phyloP scores from a whole-genome alignment of 2,797 vertebrate genomes.

The Setipinna tenuifilis region DNA sequence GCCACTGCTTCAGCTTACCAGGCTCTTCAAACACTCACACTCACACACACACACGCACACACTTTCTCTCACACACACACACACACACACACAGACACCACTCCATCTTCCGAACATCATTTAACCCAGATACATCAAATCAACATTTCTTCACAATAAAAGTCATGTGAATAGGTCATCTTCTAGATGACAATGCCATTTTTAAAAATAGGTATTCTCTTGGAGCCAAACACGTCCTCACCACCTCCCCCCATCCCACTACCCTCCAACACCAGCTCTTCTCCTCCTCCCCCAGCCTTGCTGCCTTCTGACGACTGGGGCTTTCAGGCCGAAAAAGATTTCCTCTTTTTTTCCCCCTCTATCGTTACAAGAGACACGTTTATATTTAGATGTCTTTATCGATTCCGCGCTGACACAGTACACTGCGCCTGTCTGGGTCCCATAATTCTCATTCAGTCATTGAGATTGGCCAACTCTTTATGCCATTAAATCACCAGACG shows the following conservation, averaged over 20 bases:
- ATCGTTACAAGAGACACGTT: slow-evolving; percentile 72
- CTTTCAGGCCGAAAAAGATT: slow-evolving; percentile 59
- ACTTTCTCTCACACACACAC: slow-evolving; percentile 15
- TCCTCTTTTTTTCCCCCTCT: slow-evolving; percentile 58
- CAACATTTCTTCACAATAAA: slow-evolving; percentile 9
- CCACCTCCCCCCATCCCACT: neutral
- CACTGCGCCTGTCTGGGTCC: slow-evolving; percentile 65
- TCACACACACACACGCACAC: slow-evolving; percentile 22
- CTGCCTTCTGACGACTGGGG: too few relatives aligned
- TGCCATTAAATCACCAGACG: slow-evolving; percentile 62
- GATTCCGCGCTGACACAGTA: slow-evolving; percentile 76
- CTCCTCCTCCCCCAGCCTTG: too few relatives aligned
- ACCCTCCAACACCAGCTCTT: neutral
- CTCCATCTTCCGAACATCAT: slow-evolving; percentile 15
- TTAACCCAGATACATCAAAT: neutral
- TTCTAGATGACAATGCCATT: slow-evolving; percentile 20
- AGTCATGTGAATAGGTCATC: slow-evolving; percentile 54
- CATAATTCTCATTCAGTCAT: slow-evolving; percentile 68
- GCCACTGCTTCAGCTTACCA: neutral
- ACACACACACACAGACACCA: slow-evolving; percentile 18
- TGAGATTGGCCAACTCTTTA: slow-evolving; percentile 61
- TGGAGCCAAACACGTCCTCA: neutral
- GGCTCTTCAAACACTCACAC: slow-evolving; percentile 5
- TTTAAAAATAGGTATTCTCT: neutral
- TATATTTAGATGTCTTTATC: slow-evolving; percentile 79